Evolutionary conservation across 2,797 vertebrate genomes (phyloP), one percentile per base, ranked within the genome.

Genomic region (Gadopsis bispinosus): DNA sequence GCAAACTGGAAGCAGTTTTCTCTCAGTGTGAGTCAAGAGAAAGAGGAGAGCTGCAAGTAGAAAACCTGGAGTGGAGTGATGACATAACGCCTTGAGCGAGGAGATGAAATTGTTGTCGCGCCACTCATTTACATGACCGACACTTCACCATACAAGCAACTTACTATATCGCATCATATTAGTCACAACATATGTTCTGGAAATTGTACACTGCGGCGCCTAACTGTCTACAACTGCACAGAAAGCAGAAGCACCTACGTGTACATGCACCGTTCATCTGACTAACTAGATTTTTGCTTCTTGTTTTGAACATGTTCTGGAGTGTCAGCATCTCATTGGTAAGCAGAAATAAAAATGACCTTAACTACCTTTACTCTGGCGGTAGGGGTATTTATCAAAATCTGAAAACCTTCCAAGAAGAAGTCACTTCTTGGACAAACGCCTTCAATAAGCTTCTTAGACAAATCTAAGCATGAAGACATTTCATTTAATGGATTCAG

Each of bases 241-340:
- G 68, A 72, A 89, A 84, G 65, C 35, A 88, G 73, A 91, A 80
- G 75, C 45, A 33, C 7, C 17, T 20, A 16, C 11, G 50, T 29
- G 2, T 11, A 16, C 20, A 60, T 1, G 1, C 12, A 13, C 31
- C 47, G 29, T 9, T 59, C 5, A 26, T 77, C 22, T 61, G 29
- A 54, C 41, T 47, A 10, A 64, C 10, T 19, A 19, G 2, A 55
- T 51, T 17, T 47, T 79, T 50, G 62, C 69, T 79, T 88, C 62
- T 68, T 67, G 29, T 88, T 84, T 80, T 67, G 3, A 48, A 71
- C 26, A 76, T 64, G 9, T 71, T 50, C 22, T 56, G 1, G 17
- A 43, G 20, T 50, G 68, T 74, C 56, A 80, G 79, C 56, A 75
- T 66, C 3, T 77, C 1, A 39, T 45, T 55, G 29, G 60, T 81